Base-by-base conservation (phyloP, 1,140 invertebrate genomes). In the Notospermus geniculatus region DNA sequence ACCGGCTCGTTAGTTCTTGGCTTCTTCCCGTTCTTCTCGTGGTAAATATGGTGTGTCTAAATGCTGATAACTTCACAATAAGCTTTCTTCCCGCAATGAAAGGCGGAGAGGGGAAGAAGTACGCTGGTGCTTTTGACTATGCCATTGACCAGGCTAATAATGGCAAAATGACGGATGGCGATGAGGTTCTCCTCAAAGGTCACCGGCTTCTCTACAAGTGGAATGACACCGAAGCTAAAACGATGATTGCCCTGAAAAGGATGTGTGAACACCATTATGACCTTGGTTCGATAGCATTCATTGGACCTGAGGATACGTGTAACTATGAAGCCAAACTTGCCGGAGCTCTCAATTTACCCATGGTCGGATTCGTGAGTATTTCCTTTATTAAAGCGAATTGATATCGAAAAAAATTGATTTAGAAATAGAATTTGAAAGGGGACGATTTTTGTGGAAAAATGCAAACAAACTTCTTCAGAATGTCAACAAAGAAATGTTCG, bases 351-450 rank as follows among this genome's bases (percentile, higher is more conserved):
- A 95, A 97, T 82, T 87, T 95, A 76, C 93, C 95, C 36, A 96
- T 97, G 90, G 93, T 98, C 79, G 93, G 92, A 72, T 96, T 95
- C 82, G 94, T 96, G 83, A 90, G 91, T 73, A 64, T n/a, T 25
- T 22, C n/a, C 9, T n/a, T 50, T 7, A 7, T 50, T 50, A n/a
- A n/a, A n/a, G n/a, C n/a, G n/a, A n/a, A n/a, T n/a, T n/a, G n/a
- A n/a, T n/a, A n/a, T n/a, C n/a, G n/a, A n/a, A n/a, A n/a, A n/a
- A n/a, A n/a, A n/a, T n/a, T n/a, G n/a, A n/a, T n/a, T n/a, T n/a
- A n/a, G n/a, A n/a, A n/a, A n/a, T n/a, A n/a, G n/a, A n/a, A n/a
- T n/a, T n/a, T n/a, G n/a, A n/a, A n/a, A n/a, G 5, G 25, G 4
- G n/a, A 50, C 9, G 25, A 7, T 23, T 9, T 50, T 50, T 50